Base-by-base conservation (phyloP, 2,797 vertebrate genomes). In the Esox masquinongy region DNA sequence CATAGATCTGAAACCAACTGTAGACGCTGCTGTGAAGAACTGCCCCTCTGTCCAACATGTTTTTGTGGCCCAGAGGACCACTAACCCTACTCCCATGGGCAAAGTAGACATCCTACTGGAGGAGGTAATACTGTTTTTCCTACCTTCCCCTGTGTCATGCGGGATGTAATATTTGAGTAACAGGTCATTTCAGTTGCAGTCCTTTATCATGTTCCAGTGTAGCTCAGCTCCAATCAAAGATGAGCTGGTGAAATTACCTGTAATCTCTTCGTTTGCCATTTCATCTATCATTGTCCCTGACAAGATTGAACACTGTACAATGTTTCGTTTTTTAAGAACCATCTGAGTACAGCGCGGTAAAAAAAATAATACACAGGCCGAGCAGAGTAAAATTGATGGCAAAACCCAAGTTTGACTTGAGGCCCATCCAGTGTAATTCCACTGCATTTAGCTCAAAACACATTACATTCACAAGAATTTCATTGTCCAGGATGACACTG, bases 31-130 rank as follows among this genome's bases (percentile, higher is more conserved):
- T 0, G 88, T 97, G 77, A 95, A 93, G 87, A 92, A 16, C 50
- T 98, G 96, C 80, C 95, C 96, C 0, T 91, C 92, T 0, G 47
- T 98, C 79, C 91, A 87, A 76, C 89, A 91, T 0, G 93, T 98
- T 63, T 94, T 98, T 26, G 95, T 97, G 80, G 93, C 93, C 76
- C 95, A 94, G 79, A 95, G 96, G 89, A 97, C 96, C 2, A 89
- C 94, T 29, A 92, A 83, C 22, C 90, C 89, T 61, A 86, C 94
- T 66, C 88, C 78, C 29, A 94, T 95, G 95, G 90, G 94, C 69
- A 72, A 86, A 31, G 81, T 76, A 80, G 97, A 98, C 76, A 68
- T 96, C 74, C 82, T 84, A 1, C 92, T 97, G 6, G 96, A 98
- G 72, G 91, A 98, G 92, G 97, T 97, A 87, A 43, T 16, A 9